Percentiles rank a stretch among this genome's conserved stretches.
These are phyloP conservation scores for human (Homo sapiens) DNA, from an alignment of 2,113 vertebrate genomes.

Conservation along the genomic window GRCh38 chr5:143719001-143719500, in stretches of 20 bases:
- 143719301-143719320: not conserved
- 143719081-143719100: not conserved
- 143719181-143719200: not conserved
- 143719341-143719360: not conserved
- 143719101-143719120: not conserved
- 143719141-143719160: not conserved
- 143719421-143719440: not conserved
- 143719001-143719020: too few species aligned
- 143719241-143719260: not conserved
- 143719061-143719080: not conserved
- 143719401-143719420: not conserved
- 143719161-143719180: not conserved
- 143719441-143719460: not conserved
- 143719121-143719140: not conserved
- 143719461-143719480: not conserved
- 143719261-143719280: not conserved
- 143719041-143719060: not conserved
- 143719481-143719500: not conserved
- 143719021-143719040: not conserved
- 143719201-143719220: not conserved
- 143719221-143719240: not conserved
- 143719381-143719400: not conserved
- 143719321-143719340: not conserved
- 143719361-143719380: not conserved
- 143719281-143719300: not conserved